phyloP scores from a whole-genome alignment of 2,113 vertebrate genomes.

The Mus musculus region DNA sequence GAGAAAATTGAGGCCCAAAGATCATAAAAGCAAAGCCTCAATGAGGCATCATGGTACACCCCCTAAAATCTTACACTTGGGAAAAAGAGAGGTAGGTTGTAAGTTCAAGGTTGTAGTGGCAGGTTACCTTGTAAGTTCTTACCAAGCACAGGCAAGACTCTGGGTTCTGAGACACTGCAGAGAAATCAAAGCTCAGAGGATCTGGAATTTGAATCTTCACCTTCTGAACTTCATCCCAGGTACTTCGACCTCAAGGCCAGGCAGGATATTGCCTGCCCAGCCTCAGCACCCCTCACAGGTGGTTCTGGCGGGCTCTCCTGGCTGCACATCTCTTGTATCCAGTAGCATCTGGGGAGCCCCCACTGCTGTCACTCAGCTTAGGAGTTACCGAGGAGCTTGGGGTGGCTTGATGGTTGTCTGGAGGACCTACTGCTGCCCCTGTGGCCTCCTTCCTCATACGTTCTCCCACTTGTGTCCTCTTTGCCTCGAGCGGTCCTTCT shows the following conservation, averaged over 20 bases:
- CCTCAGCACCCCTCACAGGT: not conserved
- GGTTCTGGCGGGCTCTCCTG: not conserved
- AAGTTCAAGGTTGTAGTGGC: not conserved
- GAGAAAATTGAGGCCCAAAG: not conserved
- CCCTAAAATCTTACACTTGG: not conserved
- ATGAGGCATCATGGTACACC: not conserved
- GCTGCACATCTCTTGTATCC: not conserved
- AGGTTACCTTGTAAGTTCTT: not conserved
- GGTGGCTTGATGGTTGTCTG: not conserved
- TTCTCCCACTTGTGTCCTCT: not conserved
- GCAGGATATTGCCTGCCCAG: fast-evolving
- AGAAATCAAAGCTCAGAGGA: not conserved
- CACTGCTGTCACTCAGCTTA: not conserved
- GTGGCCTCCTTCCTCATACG: fast-evolving
- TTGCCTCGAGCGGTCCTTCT: not conserved
- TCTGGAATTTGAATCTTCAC: not conserved
- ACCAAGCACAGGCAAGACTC: not conserved
- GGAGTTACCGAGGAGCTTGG: too few species aligned
- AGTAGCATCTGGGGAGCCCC: not conserved
- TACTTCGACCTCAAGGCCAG: not conserved
- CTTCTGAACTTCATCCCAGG: not conserved
- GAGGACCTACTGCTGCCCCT: too few species aligned
- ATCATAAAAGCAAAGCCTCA: not conserved
- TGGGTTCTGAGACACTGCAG: not conserved
- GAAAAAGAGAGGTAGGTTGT: too few species aligned